Conservation (phyloP, 2,888 invertebrate species). For the Eledone cirrhosa region DNA sequence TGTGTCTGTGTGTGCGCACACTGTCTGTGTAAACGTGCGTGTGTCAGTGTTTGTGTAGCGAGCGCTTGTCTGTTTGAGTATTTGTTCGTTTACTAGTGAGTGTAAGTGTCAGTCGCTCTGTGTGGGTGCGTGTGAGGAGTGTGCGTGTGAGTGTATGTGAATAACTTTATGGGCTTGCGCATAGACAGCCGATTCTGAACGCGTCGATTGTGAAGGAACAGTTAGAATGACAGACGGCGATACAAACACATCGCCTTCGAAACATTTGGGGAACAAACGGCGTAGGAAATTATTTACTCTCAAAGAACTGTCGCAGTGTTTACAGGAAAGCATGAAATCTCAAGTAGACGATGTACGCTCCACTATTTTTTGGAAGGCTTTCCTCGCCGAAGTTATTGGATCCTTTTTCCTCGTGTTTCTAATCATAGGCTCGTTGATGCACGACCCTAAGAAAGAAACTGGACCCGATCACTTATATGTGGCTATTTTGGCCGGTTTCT, state of each 20-base stretch:
- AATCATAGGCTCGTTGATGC: slow-evolving; percentile 40
- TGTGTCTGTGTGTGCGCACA: too few relatives aligned
- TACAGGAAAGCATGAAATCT: slow-evolving; percentile 21
- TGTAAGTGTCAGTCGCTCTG: too few relatives aligned
- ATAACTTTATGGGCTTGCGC: not conserved
- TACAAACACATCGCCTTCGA: too few relatives aligned
- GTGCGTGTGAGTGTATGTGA: not conserved
- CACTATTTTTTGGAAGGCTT: slow-evolving; percentile 45
- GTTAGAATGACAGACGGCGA: too few relatives aligned
- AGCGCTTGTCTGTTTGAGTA: too few relatives aligned
- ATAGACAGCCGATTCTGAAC: not conserved
- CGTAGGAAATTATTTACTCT: not conserved
- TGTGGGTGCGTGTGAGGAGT: not conserved
- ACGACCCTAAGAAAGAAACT: not conserved
- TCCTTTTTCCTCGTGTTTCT: slow-evolving; percentile 43
- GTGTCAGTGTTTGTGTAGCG: too few relatives aligned
- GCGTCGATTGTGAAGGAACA: not conserved
- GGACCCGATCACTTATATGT: slow-evolving; percentile 18
- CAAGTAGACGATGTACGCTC: slow-evolving; percentile 45
- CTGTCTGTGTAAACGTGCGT: too few relatives aligned
- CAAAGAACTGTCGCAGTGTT: not conserved
- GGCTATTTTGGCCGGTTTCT: slow-evolving; percentile 29
- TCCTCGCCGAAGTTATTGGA: slow-evolving; percentile 49
- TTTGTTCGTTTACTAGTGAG: too few relatives aligned
- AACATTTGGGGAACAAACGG: too few relatives aligned